Base-by-base conservation (phyloP, 1,140 invertebrate species). In the Cydia splendana region DNA sequence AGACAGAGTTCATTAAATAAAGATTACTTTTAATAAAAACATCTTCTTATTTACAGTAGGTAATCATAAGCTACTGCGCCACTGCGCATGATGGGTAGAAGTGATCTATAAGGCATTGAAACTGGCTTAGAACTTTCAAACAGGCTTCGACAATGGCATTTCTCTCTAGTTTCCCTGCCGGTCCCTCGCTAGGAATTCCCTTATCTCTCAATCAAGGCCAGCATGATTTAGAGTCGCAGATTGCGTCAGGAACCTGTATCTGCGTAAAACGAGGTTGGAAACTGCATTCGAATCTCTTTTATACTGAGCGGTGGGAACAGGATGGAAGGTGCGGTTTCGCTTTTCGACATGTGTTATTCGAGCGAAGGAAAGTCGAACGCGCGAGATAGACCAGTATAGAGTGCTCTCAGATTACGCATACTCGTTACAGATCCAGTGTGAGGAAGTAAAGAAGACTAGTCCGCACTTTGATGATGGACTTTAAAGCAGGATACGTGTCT, bases 191-290 rank as follows among this genome's bases (percentile, higher is more conserved):
- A 71, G 30, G 67, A 38, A 71, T 71, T 71, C 67, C 34, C 38
- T 71, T 71, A 71, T 71, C 67, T 38, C 34, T 71, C 38, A 38
- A 71, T 71, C 67, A 38, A 42, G 67, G 67, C 67, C 67, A 45
- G 15, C 15, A 18, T 38, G 67, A 71, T 69, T 30, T 30, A 38
- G 65, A 69, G 28, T 15, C 65, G 67, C 30, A 67, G 65, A 71
- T 71, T 71, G 67, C 67, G 67, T 71, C 67, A 71, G 67, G 67
- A 71, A 38, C 67, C 34, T 28, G 67, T 62, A 62, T n/a, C 45
- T 57, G 18, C 20, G 20, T 62, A 24, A 62, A 62, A 62, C 57
- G 57, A 57, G 53, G 53, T 57, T 62, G 15, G 57, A 62, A 62
- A 62, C 24, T 24, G 57, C 57, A 24, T 24, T 62, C 7, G 57